Evolutionary conservation across 2,888 invertebrate species (phyloP).

Genomic region (Drosophila testacea): DNA sequence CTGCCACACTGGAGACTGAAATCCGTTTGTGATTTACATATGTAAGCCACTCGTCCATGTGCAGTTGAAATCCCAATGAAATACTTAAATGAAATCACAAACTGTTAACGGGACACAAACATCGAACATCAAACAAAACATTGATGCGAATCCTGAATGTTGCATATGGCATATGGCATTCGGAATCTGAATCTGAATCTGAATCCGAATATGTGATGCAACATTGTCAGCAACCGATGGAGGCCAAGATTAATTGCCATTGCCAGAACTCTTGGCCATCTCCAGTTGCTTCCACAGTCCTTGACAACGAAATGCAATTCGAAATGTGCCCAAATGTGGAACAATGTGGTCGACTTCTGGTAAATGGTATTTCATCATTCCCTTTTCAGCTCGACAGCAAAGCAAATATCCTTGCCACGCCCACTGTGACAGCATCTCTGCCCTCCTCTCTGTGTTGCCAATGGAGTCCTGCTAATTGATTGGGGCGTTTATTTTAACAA

Average conservation of each 20-base stretch:
- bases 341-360: conserved; percentile 10
- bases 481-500: conserved; percentile 49
- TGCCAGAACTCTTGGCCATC: conserved; percentile 12
- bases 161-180: background rate
- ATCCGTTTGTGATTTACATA: conserved; percentile 59
- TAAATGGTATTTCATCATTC: conserved; percentile 19
- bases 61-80: conserved; percentile 52
- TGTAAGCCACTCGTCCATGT: conserved; percentile 49
- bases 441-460: background rate
- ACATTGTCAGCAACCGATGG: conserved; percentile 17
- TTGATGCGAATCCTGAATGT: conserved; percentile 23
- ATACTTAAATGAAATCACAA: conserved; percentile 65
- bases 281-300: conserved; percentile 3
- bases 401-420: conserved; percentile 16
- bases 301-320: conserved; percentile 29
- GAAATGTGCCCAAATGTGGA: conserved; percentile 48
- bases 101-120: conserved; percentile 56
- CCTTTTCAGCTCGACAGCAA: background rate
- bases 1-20: conserved; percentile 14
- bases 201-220: conserved; percentile 7
- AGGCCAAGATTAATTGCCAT: conserved; percentile 53
- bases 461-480: conserved; percentile 24
- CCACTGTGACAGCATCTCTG: background rate
- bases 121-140: conserved; percentile 61
- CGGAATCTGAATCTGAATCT: conserved; percentile 9